phyloP scores from a whole-genome alignment of 2,888 invertebrate species.

The Arge pagana region DNA sequence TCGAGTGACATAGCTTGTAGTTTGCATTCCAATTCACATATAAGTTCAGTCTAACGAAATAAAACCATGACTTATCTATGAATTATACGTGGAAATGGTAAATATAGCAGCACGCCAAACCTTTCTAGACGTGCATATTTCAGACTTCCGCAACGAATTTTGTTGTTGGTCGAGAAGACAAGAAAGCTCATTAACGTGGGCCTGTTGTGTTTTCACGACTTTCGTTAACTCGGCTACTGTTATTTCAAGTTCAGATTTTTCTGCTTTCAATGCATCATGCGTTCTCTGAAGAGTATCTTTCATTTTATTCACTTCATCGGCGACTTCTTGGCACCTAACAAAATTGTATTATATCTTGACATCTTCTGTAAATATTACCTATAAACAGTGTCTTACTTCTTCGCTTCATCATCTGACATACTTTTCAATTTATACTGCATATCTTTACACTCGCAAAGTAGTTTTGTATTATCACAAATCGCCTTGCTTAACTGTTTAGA shows the following conservation, averaged over 20 bases:
- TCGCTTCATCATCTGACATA: slow-evolving; percentile 34
- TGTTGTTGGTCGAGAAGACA: slow-evolving; percentile 37
- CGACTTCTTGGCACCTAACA: slow-evolving; percentile 35
- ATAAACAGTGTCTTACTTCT: slow-evolving; percentile 34
- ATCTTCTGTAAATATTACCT: background rate
- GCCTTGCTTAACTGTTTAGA: slow-evolving; percentile 27
- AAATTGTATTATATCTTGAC: background rate
- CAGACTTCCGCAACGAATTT: slow-evolving; percentile 32
- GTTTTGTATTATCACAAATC: slow-evolving; percentile 28
- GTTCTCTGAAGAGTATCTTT: slow-evolving; percentile 34
- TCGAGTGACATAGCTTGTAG: slow-evolving; percentile 29
- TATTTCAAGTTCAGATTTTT: slow-evolving; percentile 35
- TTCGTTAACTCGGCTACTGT: slow-evolving; percentile 37
- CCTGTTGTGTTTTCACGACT: slow-evolving; percentile 37
- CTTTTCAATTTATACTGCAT: slow-evolving; percentile 34
- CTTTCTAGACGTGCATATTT: slow-evolving; percentile 33
- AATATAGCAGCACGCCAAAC: too few species aligned
- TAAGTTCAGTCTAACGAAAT: slow-evolving; percentile 25
- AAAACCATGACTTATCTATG: background rate
- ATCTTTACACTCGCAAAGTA: slow-evolving; percentile 37
- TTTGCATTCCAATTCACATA: slow-evolving; percentile 27
- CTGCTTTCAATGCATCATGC: slow-evolving; percentile 33
- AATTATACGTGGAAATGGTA: background rate
- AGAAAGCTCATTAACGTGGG: slow-evolving; percentile 38
- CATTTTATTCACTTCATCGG: slow-evolving; percentile 35